Percentiles rank a stretch among this genome's conserved stretches.
Evolutionary conservation across 2,797 vertebrate genomes (phyloP).

Genomic region (Limnodromus scolopaceus): DNA sequence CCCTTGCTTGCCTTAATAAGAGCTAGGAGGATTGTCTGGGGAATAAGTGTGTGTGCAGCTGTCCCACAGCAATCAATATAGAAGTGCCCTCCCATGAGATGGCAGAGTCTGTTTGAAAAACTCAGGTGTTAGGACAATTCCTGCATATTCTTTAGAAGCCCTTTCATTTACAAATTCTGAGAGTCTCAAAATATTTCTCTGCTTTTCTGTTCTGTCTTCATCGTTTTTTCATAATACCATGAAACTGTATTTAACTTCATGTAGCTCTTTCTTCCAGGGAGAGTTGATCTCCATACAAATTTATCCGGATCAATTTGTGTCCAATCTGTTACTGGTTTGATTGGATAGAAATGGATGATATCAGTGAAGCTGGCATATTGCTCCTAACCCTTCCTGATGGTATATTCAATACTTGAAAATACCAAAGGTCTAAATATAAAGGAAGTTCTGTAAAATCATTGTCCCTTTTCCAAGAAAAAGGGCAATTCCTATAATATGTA

Average conservation of each 20-base stretch:
- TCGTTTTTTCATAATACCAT: background rate
- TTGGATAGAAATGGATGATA: constrained; percentile 15
- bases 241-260: background rate
- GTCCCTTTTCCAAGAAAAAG: background rate
- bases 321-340: constrained; percentile 48
- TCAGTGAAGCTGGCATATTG: background rate
- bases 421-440: constrained; percentile 40
- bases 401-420: constrained; percentile 16
- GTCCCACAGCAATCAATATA: fast-evolving
- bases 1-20: background rate
- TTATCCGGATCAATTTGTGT: constrained; percentile 23
- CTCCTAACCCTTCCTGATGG: constrained; percentile 5
- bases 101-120: background rate
- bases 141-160: background rate
- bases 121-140: background rate
- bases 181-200: background rate
- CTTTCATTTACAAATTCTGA: background rate
- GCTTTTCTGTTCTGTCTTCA: background rate
- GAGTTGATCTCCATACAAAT: background rate
- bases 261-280: background rate
- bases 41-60: background rate
- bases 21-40: background rate
- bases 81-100: background rate
- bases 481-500: background rate
- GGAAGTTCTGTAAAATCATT: background rate